Percentiles rank a stretch among this genome's conserved stretches.
Evolutionary conservation across 2,113 vertebrate genomes (phyloP).

Genomic region (Callospermophilus lateralis): DNA sequence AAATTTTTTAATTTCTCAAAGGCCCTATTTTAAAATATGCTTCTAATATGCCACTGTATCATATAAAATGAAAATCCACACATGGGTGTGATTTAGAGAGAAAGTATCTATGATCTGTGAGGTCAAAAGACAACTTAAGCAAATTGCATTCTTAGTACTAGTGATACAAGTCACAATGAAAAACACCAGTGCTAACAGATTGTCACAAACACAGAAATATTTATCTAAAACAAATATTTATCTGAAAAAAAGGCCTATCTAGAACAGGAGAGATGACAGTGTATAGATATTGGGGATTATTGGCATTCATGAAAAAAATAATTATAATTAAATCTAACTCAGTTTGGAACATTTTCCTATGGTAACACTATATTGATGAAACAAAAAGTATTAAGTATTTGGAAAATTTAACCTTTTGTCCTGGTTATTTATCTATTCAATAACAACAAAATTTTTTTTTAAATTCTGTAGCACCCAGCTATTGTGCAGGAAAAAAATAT

Average conservation of each 20-base stretch:
- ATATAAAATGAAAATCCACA: slow-evolving; percentile 64
- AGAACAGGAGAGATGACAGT: background rate
- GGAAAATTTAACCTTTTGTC: slow-evolving; percentile 30
- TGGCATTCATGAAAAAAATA: slow-evolving; percentile 67
- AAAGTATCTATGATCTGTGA: slow-evolving; percentile 11
- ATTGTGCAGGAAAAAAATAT: slow-evolving; percentile 48
- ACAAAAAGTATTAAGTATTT: slow-evolving; percentile 58
- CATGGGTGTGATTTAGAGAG: slow-evolving; percentile 36
- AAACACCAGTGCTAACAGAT: slow-evolving; percentile 52
- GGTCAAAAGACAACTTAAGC: slow-evolving; percentile 64
- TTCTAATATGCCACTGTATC: slow-evolving; percentile 46
- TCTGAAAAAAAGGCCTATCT: background rate
- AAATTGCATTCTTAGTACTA: slow-evolving; percentile 35
- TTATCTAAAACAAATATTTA: slow-evolving; percentile 35
- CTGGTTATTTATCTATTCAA: slow-evolving; percentile 63
- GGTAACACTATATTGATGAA: slow-evolving; percentile 17
- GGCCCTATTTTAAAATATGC: slow-evolving; percentile 68
- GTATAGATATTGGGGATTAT: slow-evolving; percentile 14
- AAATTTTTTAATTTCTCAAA: slow-evolving; percentile 71
- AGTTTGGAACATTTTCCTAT: slow-evolving; percentile 53
- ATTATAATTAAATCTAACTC: slow-evolving; percentile 49
- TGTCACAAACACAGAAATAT: slow-evolving; percentile 17
- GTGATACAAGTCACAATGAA: slow-evolving; percentile 39
- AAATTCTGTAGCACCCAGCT: slow-evolving; percentile 76
- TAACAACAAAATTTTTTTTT: slow-evolving; percentile 59